Conservation (phyloP, 2,797 vertebrate species). For the Labeo calbasu region DNA sequence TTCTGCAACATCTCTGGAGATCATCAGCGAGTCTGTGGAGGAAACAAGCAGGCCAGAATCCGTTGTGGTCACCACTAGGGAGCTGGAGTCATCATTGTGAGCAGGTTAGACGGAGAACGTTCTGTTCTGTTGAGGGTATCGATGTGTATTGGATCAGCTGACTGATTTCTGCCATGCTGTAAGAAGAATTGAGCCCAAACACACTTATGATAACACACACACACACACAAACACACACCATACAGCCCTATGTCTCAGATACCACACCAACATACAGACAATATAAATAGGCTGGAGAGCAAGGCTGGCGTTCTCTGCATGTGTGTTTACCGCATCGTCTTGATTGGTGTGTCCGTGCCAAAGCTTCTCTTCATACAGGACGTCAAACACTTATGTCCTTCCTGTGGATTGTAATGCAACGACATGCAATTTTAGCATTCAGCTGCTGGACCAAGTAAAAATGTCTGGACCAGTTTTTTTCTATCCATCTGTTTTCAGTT, state of each 20-base stretch:
- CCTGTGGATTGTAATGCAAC: conserved; percentile 55
- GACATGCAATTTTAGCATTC: conserved; percentile 43
- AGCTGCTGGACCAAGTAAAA: conserved; percentile 63
- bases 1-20: conserved; percentile 79
- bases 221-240: background rate
- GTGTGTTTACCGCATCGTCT: conserved; percentile 40
- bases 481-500: conserved; percentile 33
- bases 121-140: background rate
- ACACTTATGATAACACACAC: conserved; percentile 5
- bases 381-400: conserved; percentile 50
- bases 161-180: conserved; percentile 20
- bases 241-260: conserved; percentile 50
- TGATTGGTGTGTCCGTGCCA: conserved; percentile 63
- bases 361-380: conserved; percentile 73
- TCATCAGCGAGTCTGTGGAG: conserved; percentile 82
- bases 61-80: conserved; percentile 74
- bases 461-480: conserved; percentile 35
- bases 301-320: conserved; percentile 60
- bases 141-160: background rate
- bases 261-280: conserved; percentile 59
- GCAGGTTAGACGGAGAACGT: conserved; percentile 25
- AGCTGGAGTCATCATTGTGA: conserved; percentile 93
- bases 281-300: conserved; percentile 66
- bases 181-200: conserved; percentile 24
- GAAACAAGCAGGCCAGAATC: conserved; percentile 73